These are phyloP conservation scores for Hemicrepidius hirtus DNA, from an alignment of 2,888 invertebrate species.

Conservation along the genomic window DNA sequence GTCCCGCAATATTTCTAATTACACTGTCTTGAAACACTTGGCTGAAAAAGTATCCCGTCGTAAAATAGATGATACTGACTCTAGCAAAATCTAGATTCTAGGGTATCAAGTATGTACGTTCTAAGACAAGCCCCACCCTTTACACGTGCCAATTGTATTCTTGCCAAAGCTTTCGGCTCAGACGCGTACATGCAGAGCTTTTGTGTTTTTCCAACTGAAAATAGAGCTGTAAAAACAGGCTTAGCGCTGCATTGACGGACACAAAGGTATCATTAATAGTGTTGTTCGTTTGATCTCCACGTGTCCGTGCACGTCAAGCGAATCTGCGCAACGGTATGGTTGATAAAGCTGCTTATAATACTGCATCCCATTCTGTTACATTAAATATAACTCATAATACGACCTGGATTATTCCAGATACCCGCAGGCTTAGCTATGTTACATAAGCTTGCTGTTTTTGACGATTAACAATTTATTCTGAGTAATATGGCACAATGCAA, in stretches of 20 bases:
- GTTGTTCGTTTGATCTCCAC: constrained; percentile 23
- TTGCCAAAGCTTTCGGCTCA: constrained; percentile 7
- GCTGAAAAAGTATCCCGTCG: neutral
- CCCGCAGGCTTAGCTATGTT: too few relatives aligned
- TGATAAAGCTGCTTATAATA: too few relatives aligned
- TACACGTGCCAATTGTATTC: constrained; percentile 30
- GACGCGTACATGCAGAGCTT: constrained; percentile 11
- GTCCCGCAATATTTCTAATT: neutral
- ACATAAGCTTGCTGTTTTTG: too few relatives aligned
- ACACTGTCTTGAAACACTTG: too few relatives aligned
- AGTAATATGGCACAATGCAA: too few relatives aligned
- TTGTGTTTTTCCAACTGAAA: constrained; percentile 20
- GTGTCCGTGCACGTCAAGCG: neutral
- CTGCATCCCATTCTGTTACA: too few relatives aligned
- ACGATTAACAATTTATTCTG: too few relatives aligned
- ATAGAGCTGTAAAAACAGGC: constrained; percentile 29
- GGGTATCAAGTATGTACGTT: neutral
- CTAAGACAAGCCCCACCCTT: constrained; percentile 10
- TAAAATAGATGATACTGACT: neutral
- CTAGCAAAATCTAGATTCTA: constrained; percentile 3
- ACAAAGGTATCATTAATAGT: constrained; percentile 25
- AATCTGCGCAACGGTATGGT: too few relatives aligned
- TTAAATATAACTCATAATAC: too few relatives aligned
- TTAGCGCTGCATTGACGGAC: constrained; percentile 16
- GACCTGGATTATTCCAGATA: too few relatives aligned